Conservation (phyloP, 2,888 invertebrate species). For the Ernsta delagoae region DNA sequence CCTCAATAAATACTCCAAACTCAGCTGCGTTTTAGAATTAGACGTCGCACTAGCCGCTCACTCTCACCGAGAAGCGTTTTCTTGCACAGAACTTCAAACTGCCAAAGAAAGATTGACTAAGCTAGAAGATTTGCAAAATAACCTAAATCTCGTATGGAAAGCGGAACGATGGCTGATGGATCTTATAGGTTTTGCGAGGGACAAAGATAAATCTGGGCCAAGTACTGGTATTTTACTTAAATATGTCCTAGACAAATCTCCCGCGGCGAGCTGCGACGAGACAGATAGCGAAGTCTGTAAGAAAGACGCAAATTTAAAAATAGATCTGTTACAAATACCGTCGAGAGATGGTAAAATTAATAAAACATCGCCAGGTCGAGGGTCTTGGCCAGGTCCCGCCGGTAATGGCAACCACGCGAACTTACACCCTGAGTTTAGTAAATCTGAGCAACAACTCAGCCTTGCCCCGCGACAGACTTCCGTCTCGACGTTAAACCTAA, state of each 20-base stretch:
- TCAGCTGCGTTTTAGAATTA: slow-evolving; percentile 97
- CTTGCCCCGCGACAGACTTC: slow-evolving; percentile 81
- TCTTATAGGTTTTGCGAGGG: slow-evolving; percentile 96
- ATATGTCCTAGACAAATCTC: slow-evolving; percentile 69
- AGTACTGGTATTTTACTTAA: slow-evolving; percentile 80
- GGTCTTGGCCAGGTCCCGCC: slow-evolving; percentile 94
- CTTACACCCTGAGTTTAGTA: slow-evolving; percentile 90
- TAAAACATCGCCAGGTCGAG: slow-evolving; percentile 91
- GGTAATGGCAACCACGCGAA: slow-evolving; percentile 81
- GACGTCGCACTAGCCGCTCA: slow-evolving; percentile 97
- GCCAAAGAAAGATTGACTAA: slow-evolving; percentile 94
- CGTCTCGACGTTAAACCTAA: slow-evolving; percentile 78
- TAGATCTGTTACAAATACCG: slow-evolving; percentile 87
- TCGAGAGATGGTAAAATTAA: slow-evolving; percentile 90
- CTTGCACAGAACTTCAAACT: slow-evolving; percentile 92
- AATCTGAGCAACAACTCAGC: slow-evolving; percentile 91
- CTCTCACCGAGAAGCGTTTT: slow-evolving; percentile 96
- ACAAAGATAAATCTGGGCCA: slow-evolving; percentile 81
- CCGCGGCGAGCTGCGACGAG: slow-evolving; percentile 59
- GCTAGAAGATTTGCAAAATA: slow-evolving; percentile 93
- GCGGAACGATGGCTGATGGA: slow-evolving; percentile 98
- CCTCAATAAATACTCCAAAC: slow-evolving; percentile 94
- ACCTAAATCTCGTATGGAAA: slow-evolving; percentile 96
- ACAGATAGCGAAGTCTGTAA: slow-evolving; percentile 73
- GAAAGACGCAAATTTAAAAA: slow-evolving; percentile 70